Evolutionary conservation across 2,113 vertebrate species (phyloP).

Genomic region (Suncus etruscus): DNA sequence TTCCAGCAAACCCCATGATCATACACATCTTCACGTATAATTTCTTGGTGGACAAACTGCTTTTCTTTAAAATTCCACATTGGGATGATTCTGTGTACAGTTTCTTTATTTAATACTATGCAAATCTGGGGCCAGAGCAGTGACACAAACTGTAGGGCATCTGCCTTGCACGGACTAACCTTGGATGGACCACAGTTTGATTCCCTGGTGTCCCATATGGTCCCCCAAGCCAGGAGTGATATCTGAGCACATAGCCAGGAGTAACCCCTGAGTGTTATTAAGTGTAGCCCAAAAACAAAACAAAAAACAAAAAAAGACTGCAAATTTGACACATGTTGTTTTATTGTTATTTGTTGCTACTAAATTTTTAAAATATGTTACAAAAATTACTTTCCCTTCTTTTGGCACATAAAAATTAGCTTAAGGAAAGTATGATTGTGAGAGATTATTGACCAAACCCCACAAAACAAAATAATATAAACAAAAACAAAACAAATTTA

Average conservation of each 20-base stretch:
- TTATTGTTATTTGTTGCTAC: slow-evolving; percentile 26
- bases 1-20: neutral
- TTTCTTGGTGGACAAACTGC: neutral
- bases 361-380: neutral
- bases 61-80: slow-evolving; percentile 9
- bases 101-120: neutral
- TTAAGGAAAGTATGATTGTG: neutral
- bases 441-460: neutral
- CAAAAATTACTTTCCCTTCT: slow-evolving; percentile 21
- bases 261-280: too few relatives aligned
- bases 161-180: too few relatives aligned
- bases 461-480: neutral
- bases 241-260: too few relatives aligned
- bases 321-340: too few relatives aligned
- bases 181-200: too few relatives aligned
- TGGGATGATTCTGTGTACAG: neutral
- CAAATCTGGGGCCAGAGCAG: neutral
- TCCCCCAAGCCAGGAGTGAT: too few relatives aligned
- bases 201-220: too few relatives aligned
- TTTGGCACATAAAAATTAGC: neutral
- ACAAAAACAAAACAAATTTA: neutral
- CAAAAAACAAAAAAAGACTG: too few relatives aligned
- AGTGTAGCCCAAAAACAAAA: too few relatives aligned
- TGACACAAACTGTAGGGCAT: too few relatives aligned
- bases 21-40: neutral